phyloP scores from a whole-genome alignment of 2,888 invertebrate species.

The Acholoe squamosa region DNA sequence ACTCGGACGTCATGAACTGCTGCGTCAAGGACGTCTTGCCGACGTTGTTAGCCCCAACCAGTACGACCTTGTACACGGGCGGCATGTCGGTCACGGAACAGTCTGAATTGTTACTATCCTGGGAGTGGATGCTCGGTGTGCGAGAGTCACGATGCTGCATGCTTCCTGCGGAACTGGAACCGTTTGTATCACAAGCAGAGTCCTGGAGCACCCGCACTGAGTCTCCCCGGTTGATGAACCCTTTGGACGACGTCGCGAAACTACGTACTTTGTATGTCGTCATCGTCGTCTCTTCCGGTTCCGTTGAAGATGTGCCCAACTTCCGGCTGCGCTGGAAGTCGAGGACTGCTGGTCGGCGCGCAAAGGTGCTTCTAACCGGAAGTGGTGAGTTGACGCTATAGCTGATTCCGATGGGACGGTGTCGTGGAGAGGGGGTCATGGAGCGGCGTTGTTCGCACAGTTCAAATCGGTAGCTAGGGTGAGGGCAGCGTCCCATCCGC shows the following conservation, averaged over 20 bases:
- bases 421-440: slow-evolving; percentile 30
- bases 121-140: background rate
- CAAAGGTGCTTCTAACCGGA: background rate
- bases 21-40: slow-evolving; percentile 89
- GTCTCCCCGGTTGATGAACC: slow-evolving; percentile 48
- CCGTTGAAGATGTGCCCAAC: background rate
- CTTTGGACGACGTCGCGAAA: slow-evolving; percentile 51
- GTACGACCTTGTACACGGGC: slow-evolving; percentile 86
- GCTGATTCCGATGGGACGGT: background rate
- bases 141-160: background rate
- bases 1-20: slow-evolving; percentile 89
- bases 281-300: background rate
- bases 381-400: background rate
- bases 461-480: background rate
- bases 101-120: background rate
- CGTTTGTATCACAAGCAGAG: background rate
- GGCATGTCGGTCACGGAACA: slow-evolving; percentile 11
- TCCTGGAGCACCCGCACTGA: background rate
- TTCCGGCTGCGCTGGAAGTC: background rate
- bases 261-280: background rate
- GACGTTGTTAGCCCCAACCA: slow-evolving; percentile 88
- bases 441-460: background rate
- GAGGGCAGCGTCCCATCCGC: background rate
- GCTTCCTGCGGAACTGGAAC: slow-evolving; percentile 4
- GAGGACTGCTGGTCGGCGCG: background rate